Evolutionary conservation across 2,888 invertebrate genomes (phyloP), one percentile per base, ranked within the genome.

Genomic region (Eupeodes latifasciatus): DNA sequence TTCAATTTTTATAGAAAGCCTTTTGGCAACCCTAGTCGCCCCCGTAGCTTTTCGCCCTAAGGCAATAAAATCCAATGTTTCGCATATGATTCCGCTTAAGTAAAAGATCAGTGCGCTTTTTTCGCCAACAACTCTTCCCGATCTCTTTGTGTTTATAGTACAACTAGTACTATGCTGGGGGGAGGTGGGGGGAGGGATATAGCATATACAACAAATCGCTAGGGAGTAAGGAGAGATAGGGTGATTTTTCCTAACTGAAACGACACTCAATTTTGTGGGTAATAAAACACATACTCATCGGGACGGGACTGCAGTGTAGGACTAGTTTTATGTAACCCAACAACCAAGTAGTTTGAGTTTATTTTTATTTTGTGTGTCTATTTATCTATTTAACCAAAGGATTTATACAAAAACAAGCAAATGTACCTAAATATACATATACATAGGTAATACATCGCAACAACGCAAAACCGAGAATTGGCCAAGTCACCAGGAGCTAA

Each of bases 271-370:
- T 81, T 81, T 87, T 85, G 88, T 85, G 88, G 88, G 85, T 88
- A 88, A 88, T 88, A 88, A 88, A 88, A 88, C 88, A 88, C 81
- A 88, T 81, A 88, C 78, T 88, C 88, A 85, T 85, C 85, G 85
- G 69, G 71, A 74, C 40, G 40, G 9, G 6, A 7, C 40, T 40
- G 40, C 3, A 40, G 6, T 40, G 40, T 81, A 67, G 57, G 87
- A 81, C 66, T 75, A 85, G 85, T 81, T 88, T 88, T 85, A 88
- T 85, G 85, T 78, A 88, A 88, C 87, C 80, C 10, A 47, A 47
- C 47, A 40, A 62, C 77, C 72, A 49, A 87, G 76, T 69, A 87
- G 76, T 69, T 84, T 61, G 55, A 71, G 10, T 78, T 12, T 59
- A n/a, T 74, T 72, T 16, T 81, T 74, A 40, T 77, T 69, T 71